Conservation (phyloP, 2,113 vertebrate genomes). For the Cervus canadensis region DNA sequence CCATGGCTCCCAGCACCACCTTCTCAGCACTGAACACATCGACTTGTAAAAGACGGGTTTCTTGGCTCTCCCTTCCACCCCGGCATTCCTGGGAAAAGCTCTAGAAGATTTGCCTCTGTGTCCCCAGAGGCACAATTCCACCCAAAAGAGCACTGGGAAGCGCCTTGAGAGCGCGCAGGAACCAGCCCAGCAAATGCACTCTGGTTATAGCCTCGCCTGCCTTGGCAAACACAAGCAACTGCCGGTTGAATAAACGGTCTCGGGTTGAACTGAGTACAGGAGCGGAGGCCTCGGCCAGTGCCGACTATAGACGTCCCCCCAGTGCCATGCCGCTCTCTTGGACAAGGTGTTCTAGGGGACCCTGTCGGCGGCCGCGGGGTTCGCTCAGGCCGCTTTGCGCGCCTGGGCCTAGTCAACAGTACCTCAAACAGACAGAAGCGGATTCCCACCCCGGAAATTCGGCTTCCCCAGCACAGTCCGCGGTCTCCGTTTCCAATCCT, state of each 20-base stretch:
- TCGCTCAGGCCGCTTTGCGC: background rate
- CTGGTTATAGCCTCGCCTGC: background rate
- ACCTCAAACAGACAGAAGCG: background rate
- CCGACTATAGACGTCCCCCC: fast-evolving
- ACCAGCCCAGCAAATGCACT: background rate
- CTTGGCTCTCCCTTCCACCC: background rate
- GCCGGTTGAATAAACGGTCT: background rate
- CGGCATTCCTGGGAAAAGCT: background rate
- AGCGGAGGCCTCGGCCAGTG: background rate
- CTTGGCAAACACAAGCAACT: background rate
- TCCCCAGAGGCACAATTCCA: background rate
- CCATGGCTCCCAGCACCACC: background rate
- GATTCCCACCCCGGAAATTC: background rate
- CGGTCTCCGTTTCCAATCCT: background rate
- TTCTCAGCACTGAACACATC: background rate
- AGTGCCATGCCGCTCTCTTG: fast-evolving
- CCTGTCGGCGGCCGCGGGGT: background rate
- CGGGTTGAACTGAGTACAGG: background rate
- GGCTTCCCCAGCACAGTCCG: background rate
- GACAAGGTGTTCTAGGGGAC: background rate
- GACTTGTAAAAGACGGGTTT: background rate
- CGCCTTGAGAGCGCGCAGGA: background rate
- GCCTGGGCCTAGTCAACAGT: background rate
- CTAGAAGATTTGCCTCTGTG: background rate
- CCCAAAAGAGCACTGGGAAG: background rate